phyloP scores from a whole-genome alignment of 2,113 vertebrate species.

The Merops nubicus region DNA sequence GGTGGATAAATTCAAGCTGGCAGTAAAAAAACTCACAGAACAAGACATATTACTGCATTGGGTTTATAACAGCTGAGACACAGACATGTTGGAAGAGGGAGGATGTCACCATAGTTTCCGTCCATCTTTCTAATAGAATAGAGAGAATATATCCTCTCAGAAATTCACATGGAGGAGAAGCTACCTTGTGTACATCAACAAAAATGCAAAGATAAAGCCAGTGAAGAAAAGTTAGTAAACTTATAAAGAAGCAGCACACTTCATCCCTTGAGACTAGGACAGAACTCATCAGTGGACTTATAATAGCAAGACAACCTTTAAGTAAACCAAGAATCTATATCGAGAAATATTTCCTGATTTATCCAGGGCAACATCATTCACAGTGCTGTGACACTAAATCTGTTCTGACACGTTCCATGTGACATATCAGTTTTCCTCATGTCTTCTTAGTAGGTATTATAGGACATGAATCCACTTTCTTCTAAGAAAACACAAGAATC shows the following conservation, averaged over 20 bases:
- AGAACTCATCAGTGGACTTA: not conserved
- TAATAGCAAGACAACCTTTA: not conserved
- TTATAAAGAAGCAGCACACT: not conserved
- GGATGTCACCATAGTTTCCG: not conserved
- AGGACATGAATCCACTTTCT: not conserved
- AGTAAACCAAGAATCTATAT: not conserved
- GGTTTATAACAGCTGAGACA: not conserved
- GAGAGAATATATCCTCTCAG: not conserved
- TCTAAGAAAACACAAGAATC: not conserved
- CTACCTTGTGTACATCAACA: not conserved
- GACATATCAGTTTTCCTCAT: not conserved
- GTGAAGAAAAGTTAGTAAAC: not conserved
- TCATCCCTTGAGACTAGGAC: not conserved
- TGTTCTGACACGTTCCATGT: not conserved
- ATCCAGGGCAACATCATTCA: not conserved
- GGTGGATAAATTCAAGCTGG: not conserved
- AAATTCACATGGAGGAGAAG: not conserved
- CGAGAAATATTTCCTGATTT: not conserved
- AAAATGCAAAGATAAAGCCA: not conserved
- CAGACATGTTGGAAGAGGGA: not conserved
- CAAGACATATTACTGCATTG: not conserved
- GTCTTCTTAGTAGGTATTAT: not conserved
- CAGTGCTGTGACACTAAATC: not conserved
- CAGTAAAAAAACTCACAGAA: not conserved
- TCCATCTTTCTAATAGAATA: not conserved